Evolutionary conservation across 2,888 invertebrate species (phyloP).

Genomic region (Xylocampa areola): DNA sequence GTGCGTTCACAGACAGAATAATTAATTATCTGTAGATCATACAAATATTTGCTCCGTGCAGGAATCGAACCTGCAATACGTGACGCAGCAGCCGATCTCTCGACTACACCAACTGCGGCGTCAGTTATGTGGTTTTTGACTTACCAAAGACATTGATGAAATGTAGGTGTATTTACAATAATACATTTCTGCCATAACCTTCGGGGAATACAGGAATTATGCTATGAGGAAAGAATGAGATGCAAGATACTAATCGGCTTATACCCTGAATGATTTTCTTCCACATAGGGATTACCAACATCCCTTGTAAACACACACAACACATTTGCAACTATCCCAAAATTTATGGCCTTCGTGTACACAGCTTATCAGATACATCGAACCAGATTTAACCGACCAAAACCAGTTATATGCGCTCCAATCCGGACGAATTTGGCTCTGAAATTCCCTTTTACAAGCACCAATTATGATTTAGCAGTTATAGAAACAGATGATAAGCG

Average conservation of each 20-base stretch:
- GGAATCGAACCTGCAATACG: no score
- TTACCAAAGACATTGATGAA: no score
- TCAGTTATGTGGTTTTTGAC: no score
- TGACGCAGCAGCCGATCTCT: no score
- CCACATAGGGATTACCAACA: conserved; percentile 24
- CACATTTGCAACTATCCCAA: conserved; percentile 40
- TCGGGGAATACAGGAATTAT: no score
- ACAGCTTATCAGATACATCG: conserved; percentile 63
- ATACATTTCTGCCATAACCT: no score
- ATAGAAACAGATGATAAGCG: conserved; percentile 12
- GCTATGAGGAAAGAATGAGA: not conserved
- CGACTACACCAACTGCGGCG: no score
- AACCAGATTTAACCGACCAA: conserved; percentile 64
- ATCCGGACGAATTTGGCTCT: conserved; percentile 57
- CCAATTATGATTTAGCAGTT: conserved; percentile 46
- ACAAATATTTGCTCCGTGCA: no score
- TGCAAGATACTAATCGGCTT: conserved; percentile 11
- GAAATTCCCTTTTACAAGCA: conserved; percentile 46
- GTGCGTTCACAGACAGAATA: no score
- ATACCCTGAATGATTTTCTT: conserved; percentile 10
- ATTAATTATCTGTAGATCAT: no score
- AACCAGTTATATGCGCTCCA: conserved; percentile 62
- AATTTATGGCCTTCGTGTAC: conserved; percentile 49
- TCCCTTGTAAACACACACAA: conserved; percentile 42
- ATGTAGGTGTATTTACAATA: no score